Conservation (phyloP, 2,113 vertebrate species). For the Rhea americana region DNA sequence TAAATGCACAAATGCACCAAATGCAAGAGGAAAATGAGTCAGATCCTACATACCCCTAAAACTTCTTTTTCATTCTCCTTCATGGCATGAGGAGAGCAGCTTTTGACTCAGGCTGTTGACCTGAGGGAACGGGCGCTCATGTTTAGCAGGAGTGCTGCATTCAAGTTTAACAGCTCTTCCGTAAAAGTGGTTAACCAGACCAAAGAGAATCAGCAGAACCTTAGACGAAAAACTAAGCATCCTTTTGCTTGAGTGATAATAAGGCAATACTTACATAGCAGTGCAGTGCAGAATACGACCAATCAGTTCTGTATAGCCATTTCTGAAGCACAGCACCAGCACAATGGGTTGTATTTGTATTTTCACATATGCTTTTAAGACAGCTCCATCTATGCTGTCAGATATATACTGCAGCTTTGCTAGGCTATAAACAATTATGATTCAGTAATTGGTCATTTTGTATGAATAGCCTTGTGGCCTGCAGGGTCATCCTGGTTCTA, state of each 20-base stretch:
- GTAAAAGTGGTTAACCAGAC: neutral
- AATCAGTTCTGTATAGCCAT: neutral
- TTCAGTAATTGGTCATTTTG: neutral
- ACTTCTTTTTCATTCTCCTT: neutral
- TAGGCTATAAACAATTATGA: neutral
- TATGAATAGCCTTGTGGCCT: neutral
- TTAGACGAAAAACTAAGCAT: neutral
- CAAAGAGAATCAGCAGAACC: neutral
- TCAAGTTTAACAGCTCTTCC: neutral
- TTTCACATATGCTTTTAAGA: neutral
- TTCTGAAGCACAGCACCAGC: neutral
- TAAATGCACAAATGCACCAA: neutral
- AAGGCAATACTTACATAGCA: neutral
- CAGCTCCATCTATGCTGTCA: neutral
- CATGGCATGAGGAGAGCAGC: neutral
- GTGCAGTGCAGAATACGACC: neutral
- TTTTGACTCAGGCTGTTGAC: neutral
- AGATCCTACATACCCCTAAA: neutral
- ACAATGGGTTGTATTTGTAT: neutral
- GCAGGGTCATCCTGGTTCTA: neutral
- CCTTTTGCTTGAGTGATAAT: neutral
- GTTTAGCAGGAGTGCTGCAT: neutral
- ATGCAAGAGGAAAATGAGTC: neutral
- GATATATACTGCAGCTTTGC: neutral
- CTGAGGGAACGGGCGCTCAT: neutral